Evolutionary conservation across 2,797 vertebrate species (phyloP).

Genomic region (Notolepis coatsorum): DNA sequence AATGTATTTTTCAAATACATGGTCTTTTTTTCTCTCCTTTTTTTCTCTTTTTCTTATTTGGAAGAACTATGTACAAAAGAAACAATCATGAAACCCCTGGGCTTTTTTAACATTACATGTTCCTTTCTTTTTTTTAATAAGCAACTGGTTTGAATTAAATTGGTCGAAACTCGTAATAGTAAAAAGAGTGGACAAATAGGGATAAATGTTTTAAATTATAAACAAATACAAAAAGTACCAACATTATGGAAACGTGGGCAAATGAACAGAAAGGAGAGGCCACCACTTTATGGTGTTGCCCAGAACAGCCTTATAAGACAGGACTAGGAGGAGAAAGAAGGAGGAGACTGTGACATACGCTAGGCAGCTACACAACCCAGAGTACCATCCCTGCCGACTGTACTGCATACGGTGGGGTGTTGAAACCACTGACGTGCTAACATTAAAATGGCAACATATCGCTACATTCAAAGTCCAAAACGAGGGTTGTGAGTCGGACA

Average conservation of each 20-base stretch:
- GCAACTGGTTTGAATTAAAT: slow-evolving; percentile 70
- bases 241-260: slow-evolving; percentile 49
- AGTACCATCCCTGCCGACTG: too few species aligned
- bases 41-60: slow-evolving; percentile 61
- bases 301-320: slow-evolving; percentile 14
- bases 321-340: too few species aligned
- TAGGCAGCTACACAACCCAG: too few species aligned
- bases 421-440: too few species aligned
- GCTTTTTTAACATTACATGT: slow-evolving; percentile 75
- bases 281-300: slow-evolving; percentile 48
- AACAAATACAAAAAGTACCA: slow-evolving; percentile 59
- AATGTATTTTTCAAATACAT: slow-evolving; percentile 91
- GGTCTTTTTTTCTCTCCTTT: slow-evolving; percentile 39
- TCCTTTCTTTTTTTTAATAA: too few species aligned
- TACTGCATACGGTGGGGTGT: too few species aligned
- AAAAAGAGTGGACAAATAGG: too few species aligned
- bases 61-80: slow-evolving; percentile 93
- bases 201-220: slow-evolving; percentile 52
- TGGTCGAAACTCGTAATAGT: slow-evolving; percentile 50
- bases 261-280: slow-evolving; percentile 22
- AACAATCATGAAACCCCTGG: slow-evolving; percentile 79
- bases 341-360: too few species aligned
- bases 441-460: too few species aligned
- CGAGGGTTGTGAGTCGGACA: too few species aligned
- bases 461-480: too few species aligned